Evolutionary conservation across 23 tunicate genomes (phyloP).

Genomic region (Corella eumyota): DNA sequence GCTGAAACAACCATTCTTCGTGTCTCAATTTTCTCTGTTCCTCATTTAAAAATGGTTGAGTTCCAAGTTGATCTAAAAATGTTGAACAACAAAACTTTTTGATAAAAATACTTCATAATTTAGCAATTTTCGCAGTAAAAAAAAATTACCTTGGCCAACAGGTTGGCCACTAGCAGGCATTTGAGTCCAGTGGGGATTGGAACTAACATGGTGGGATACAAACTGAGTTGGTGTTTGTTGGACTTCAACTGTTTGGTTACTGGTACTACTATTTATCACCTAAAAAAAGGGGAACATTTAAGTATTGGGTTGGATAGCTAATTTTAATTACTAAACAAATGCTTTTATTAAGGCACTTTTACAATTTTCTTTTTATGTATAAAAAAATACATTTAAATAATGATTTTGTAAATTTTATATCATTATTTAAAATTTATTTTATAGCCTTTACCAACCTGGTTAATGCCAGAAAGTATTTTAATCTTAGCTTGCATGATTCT

Average conservation of each 20-base stretch:
- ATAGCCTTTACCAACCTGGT: slow-evolving; percentile 64
- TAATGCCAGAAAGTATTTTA: slow-evolving; percentile 65
- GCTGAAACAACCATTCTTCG: slow-evolving; percentile 48
- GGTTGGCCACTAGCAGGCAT: not conserved
- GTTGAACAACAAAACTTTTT: no score
- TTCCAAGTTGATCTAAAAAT: no score
- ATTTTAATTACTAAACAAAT: not conserved
- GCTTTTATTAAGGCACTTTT: not conserved
- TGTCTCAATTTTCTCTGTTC: slow-evolving; percentile 3
- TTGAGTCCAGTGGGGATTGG: slow-evolving; percentile 6
- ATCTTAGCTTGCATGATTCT: slow-evolving; percentile 65
- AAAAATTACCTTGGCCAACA: no score
- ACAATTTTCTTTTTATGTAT: not conserved
- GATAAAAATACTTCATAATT: no score
- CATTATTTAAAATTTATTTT: no score
- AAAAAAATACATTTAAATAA: no score
- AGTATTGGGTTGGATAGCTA: no score
- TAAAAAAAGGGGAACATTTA: no score
- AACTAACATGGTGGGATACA: slow-evolving; percentile 12
- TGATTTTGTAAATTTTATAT: no score
- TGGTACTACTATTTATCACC: slow-evolving; percentile 26
- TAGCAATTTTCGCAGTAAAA: no score
- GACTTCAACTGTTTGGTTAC: slow-evolving; percentile 22
- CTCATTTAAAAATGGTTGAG: no score
- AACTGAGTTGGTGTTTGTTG: no score